Percentiles rank a stretch among this genome's conserved stretches.
Evolutionary conservation across 2,113 vertebrate genomes (phyloP).

Genomic region (Columba janthina): DNA sequence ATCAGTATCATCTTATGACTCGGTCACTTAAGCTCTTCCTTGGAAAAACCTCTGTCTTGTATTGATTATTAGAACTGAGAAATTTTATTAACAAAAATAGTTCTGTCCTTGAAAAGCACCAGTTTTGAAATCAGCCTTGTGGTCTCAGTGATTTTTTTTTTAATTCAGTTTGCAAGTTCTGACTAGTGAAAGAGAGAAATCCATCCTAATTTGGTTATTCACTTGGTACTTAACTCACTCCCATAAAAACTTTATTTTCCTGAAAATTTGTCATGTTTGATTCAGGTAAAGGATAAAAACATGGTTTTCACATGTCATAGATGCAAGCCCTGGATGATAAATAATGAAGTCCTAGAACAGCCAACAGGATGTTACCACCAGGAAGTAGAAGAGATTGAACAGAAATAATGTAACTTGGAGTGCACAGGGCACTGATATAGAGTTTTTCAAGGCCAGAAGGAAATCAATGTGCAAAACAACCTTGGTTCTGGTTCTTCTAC

Average conservation of each 20-base stretch:
- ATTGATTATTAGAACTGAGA: neutral
- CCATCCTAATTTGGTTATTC: neutral
- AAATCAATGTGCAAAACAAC: too few species aligned
- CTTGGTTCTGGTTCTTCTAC: too few species aligned
- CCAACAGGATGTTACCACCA: neutral
- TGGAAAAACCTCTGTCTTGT: too few species aligned
- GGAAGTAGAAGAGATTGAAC: neutral
- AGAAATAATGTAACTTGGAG: neutral
- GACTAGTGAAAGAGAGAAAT: neutral
- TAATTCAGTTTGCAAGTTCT: neutral
- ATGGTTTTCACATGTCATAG: neutral
- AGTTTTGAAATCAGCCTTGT: neutral
- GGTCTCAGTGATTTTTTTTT: neutral
- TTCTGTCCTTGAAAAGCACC: neutral
- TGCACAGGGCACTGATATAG: fast-evolving
- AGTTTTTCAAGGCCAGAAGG: neutral
- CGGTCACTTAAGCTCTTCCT: neutral
- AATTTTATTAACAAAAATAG: neutral
- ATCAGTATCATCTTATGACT: neutral
- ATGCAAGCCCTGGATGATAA: neutral
- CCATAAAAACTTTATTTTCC: too few species aligned
- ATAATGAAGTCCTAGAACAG: neutral
- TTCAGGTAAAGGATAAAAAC: neutral
- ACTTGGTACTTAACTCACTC: neutral
- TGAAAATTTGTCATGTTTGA: too few species aligned